phyloP scores from a whole-genome alignment of 2,797 vertebrate genomes.

The Peromyscus eremicus region DNA sequence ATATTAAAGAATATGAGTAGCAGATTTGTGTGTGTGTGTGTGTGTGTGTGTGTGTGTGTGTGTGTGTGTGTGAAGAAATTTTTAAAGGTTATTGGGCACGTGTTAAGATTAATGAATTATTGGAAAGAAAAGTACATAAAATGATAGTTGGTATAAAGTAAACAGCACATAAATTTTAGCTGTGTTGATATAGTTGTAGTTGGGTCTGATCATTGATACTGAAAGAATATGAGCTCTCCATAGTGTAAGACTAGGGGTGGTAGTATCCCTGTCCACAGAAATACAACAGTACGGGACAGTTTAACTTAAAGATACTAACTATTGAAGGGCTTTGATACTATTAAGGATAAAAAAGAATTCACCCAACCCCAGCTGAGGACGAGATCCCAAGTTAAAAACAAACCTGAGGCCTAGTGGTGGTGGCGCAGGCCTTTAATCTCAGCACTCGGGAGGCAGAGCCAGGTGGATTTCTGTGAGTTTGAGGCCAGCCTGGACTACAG shows the following conservation, averaged over 20 bases:
- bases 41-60: background rate
- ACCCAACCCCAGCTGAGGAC: background rate
- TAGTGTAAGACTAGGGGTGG: background rate
- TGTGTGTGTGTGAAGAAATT: conserved; percentile 30
- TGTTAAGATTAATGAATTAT: conserved; percentile 52
- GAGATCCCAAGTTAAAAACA: background rate
- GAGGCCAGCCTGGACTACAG: too few relatives aligned
- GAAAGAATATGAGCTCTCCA: background rate
- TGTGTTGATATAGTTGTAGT: background rate
- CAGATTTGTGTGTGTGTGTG: background rate
- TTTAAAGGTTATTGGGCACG: background rate
- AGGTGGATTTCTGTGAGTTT: too few relatives aligned
- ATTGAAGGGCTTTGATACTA: background rate
- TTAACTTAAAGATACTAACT: background rate
- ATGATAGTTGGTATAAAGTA: conserved; percentile 17
- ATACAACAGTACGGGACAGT: background rate
- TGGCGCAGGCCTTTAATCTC: too few relatives aligned
- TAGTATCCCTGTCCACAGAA: background rate
- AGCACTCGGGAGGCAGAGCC: too few relatives aligned
- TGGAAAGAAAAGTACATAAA: conserved; percentile 27
- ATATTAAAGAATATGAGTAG: background rate
- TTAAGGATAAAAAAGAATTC: background rate
- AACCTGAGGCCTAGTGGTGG: background rate
- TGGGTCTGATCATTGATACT: background rate
- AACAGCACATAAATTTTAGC: background rate